These are phyloP conservation scores for Psephotus haematonotus DNA, from an alignment of 2,113 vertebrate genomes.

Conservation along the genomic window DNA sequence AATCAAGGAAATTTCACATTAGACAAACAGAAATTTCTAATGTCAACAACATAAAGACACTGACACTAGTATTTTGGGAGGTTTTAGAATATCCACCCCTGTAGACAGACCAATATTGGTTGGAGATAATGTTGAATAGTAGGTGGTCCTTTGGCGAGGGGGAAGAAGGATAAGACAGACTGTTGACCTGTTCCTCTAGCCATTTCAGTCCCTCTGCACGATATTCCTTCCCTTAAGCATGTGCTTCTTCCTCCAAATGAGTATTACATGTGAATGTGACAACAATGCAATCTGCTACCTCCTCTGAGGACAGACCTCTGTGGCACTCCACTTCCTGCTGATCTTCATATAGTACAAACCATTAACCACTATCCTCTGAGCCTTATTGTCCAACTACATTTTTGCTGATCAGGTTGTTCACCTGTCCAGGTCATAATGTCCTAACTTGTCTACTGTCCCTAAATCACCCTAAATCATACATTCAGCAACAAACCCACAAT, in stretches of 20 bases:
- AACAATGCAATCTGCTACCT: neutral
- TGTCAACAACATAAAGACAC: neutral
- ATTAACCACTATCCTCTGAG: neutral
- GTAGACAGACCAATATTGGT: neutral
- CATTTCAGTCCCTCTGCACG: neutral
- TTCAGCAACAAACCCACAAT: fast-evolving
- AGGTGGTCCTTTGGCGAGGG: neutral
- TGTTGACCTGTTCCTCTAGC: neutral
- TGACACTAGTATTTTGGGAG: neutral
- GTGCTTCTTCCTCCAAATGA: neutral
- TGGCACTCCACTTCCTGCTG: neutral
- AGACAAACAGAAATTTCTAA: neutral
- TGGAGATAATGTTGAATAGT: neutral
- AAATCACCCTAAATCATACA: neutral
- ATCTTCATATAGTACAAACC: neutral
- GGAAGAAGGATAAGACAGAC: neutral
- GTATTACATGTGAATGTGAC: neutral
- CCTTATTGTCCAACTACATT: neutral
- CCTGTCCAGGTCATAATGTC: neutral
- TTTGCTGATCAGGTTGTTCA: neutral
- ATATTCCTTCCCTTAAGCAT: neutral
- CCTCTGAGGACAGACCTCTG: neutral
- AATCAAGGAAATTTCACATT: neutral
- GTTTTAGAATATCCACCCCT: neutral
- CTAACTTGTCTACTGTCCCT: neutral